Percentiles rank a stretch among this genome's conserved stretches.
Conservation (phyloP, 2,113 vertebrate genomes). For the Solea senegalensis region DNA sequence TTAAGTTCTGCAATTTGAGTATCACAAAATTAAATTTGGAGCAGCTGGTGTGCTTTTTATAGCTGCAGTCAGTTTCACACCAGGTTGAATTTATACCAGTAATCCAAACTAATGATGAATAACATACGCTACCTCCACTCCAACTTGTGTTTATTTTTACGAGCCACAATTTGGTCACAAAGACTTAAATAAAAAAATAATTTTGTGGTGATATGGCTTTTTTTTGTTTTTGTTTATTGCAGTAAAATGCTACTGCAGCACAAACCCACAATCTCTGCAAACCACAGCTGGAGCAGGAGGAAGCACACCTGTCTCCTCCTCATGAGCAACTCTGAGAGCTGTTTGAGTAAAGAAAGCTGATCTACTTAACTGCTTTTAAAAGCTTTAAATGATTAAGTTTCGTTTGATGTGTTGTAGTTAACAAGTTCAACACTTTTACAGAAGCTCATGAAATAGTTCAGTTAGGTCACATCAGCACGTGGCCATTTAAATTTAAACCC, state of each 20-base stretch:
- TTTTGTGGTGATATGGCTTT: neutral
- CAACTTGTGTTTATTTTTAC: neutral
- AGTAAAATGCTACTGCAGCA: conserved; percentile 65
- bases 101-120: conserved; percentile 5
- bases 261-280: neutral
- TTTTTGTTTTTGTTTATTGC: conserved; percentile 33
- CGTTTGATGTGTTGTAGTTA: neutral
- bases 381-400: neutral
- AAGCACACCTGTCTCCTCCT: neutral
- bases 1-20: conserved; percentile 9
- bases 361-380: neutral
- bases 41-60: neutral
- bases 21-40: conserved; percentile 4
- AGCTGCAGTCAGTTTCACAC: conserved; percentile 6
- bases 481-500: too few species aligned
- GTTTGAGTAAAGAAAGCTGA: conserved; percentile 10
- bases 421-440: neutral
- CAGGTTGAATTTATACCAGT: neutral
- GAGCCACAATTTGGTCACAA: neutral
- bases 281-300: neutral
- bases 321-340: neutral
- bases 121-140: conserved; percentile 10
- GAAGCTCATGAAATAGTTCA: neutral
- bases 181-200: neutral
- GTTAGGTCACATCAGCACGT: neutral